These are phyloP conservation scores for Calameuta idolon DNA, from an alignment of 2,888 invertebrate species.

Conservation along the genomic window DNA sequence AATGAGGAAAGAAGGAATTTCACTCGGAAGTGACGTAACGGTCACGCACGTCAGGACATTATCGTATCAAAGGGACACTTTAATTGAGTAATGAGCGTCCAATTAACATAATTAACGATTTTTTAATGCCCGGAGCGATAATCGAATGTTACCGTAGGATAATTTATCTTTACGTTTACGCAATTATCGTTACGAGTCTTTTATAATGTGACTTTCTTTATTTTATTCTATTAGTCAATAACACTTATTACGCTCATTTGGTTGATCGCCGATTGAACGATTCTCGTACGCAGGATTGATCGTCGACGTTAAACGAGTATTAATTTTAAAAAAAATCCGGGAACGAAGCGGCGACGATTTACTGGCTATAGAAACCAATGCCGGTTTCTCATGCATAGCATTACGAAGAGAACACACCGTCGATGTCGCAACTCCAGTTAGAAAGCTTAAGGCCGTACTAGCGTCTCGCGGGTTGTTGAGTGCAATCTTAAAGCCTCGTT, in stretches of 20 bases:
- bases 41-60: background rate
- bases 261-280: background rate
- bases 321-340: background rate
- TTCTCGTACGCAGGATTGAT: background rate
- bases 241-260: background rate
- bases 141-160: background rate
- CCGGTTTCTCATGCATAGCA: slow-evolving; percentile 31
- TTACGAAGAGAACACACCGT: slow-evolving; percentile 28
- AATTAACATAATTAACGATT: background rate
- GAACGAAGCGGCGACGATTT: background rate
- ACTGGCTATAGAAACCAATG: background rate
- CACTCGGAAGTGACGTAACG: background rate
- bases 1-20: background rate
- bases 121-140: background rate
- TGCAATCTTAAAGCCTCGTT: background rate
- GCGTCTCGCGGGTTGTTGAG: background rate
- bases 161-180: background rate
- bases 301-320: background rate
- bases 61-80: background rate
- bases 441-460: slow-evolving; percentile 33
- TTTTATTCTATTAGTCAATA: background rate
- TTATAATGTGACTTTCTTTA: background rate
- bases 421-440: slow-evolving; percentile 41
- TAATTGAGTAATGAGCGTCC: background rate
- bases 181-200: background rate